Base-by-base conservation (phyloP, 2,113 vertebrate species). In the Phocoena phocoena region DNA sequence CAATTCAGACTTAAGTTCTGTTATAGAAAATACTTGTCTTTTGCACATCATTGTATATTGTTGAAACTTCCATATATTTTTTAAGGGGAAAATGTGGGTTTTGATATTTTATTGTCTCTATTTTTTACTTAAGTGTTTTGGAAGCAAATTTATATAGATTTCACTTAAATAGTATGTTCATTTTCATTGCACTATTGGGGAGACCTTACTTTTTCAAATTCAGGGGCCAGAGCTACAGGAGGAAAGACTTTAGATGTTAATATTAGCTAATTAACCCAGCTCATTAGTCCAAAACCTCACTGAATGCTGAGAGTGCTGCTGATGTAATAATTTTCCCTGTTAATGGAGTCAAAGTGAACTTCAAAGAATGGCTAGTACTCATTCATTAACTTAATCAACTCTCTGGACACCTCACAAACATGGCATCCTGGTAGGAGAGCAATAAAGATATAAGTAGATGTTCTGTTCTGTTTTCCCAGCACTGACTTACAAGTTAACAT, bases 181-280 rank as follows among this genome's bases (percentile, higher is more conserved):
- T 80, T 84, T 98, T 60, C 76, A 87, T 95, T 36, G n/a, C 25
- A 82, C 10, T 76, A 28, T 36, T 63, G 14, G 26, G 50, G 31
- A 96, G 53, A 76, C n/a, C 55, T 73, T 47, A 25, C 14, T 80
- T n/a, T 82, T 97, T 90, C 33, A 95, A 84, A 0, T 92, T 93
- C 44, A n/a, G 77, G 38, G 77, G 4, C 73, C 79, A 70, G 65
- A 58, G 36, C 65, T 90, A 67, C 44, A 76, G 91, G 96, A 97
- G 33, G 79, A 85, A 94, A 97, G 84, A 4, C 47, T 98, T 95
- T 74, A 96, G 96, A 96, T 97, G 73, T 96, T 97, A 98, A 95
- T 65, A 41, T 3, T 13, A 94, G 84, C 82, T 93, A 96, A 98
- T 96, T 89, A 98, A 98, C 97, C 93, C 96, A 93, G 83, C 60